These are phyloP conservation scores for Physella acuta DNA, from an alignment of 1,140 invertebrate species.

Conservation along the genomic window DNA sequence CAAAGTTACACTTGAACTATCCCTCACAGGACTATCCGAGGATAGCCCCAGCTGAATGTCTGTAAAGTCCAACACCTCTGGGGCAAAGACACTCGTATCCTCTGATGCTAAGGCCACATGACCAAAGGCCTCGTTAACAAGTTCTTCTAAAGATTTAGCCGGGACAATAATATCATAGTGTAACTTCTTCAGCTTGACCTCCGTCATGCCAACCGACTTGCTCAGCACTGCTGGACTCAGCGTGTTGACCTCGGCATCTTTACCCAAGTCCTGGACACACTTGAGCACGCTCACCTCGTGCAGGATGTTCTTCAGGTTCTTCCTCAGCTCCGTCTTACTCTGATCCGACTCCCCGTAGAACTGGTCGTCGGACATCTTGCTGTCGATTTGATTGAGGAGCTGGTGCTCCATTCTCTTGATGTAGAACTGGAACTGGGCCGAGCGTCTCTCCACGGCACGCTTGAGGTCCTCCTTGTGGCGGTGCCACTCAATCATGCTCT, in stretches of 20 bases:
- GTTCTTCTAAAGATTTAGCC: constrained; percentile 20
- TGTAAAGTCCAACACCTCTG: constrained; percentile 21
- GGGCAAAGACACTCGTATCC: constrained; percentile 23
- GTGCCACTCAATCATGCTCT: constrained; percentile 30
- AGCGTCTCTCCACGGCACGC: constrained; percentile 31
- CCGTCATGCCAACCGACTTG: constrained; percentile 17
- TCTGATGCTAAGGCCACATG: constrained; percentile 11
- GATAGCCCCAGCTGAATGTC: constrained; percentile 2
- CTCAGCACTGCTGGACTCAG: constrained; percentile 25
- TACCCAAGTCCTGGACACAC: constrained; percentile 34
- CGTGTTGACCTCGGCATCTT: constrained; percentile 30
- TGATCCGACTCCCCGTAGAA: constrained; percentile 26
- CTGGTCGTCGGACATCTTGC: constrained; percentile 22
- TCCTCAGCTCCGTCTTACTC: constrained; percentile 29
- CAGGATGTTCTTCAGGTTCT: constrained; percentile 34
- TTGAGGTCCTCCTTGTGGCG: constrained; percentile 31
- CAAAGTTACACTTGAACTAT: neutral
- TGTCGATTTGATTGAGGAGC: constrained; percentile 34
- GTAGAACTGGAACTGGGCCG: constrained; percentile 30
- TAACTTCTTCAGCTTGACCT: constrained; percentile 15
- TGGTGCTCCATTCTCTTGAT: constrained; percentile 35
- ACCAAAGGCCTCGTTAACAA: constrained; percentile 28
- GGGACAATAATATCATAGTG: constrained; percentile 17
- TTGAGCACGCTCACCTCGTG: constrained; percentile 36
- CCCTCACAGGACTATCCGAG: neutral